Evolutionary conservation across 2,113 vertebrate genomes (phyloP).

Genomic region (Cyanocitta stelleri): DNA sequence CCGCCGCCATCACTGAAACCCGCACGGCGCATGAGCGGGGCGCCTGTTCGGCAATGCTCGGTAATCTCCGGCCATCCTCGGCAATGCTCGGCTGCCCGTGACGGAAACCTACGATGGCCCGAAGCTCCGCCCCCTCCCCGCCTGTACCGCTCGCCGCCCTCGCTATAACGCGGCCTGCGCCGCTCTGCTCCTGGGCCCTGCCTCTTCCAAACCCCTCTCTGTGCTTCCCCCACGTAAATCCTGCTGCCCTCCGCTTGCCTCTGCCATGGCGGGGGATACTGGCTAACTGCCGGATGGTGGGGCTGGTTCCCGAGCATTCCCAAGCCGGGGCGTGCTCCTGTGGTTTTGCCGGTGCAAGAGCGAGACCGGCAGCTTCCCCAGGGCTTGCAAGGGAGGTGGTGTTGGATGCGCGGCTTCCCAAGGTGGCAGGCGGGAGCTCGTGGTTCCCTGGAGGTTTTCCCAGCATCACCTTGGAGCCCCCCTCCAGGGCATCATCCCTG

Average conservation of each 20-base stretch:
- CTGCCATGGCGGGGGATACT: rapidly evolving
- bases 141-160: rapidly evolving
- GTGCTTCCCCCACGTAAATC: background rate
- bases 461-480: rapidly evolving
- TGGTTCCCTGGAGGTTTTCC: background rate
- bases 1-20: background rate
- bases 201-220: rapidly evolving
- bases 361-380: no score
- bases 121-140: rapidly evolving
- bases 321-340: rapidly evolving
- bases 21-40: background rate
- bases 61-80: background rate
- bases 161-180: rapidly evolving
- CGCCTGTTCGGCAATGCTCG: background rate
- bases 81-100: rapidly evolving
- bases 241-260: background rate
- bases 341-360: background rate
- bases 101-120: rapidly evolving
- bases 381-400: rapidly evolving
- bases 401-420: background rate
- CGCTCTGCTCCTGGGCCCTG: rapidly evolving
- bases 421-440: rapidly evolving
- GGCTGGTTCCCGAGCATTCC: background rate
- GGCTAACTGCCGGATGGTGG: background rate
- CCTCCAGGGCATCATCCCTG: background rate